phyloP scores from a whole-genome alignment of 1,140 invertebrate species.

The Musca vetustissima region DNA sequence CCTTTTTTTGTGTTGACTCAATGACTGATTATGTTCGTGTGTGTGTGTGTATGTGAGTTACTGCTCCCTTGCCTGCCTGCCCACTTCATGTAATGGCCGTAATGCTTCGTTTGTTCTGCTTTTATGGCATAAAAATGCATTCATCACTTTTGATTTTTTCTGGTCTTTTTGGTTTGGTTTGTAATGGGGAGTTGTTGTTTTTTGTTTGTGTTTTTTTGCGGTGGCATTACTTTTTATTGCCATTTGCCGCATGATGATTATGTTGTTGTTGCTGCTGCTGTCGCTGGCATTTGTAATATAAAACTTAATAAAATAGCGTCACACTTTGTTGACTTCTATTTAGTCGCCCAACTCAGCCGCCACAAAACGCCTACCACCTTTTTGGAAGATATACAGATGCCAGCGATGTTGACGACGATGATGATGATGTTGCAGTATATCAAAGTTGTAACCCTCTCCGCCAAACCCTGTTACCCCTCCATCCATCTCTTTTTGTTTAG shows the following conservation, averaged over 20 bases:
- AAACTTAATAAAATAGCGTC: conserved; percentile 15
- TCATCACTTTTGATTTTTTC: conserved; percentile 15
- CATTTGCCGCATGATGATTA: too few species aligned
- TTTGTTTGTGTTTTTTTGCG: neutral
- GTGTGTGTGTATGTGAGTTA: neutral
- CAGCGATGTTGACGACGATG: too few species aligned
- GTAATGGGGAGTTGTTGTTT: too few species aligned
- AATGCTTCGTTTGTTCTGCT: conserved; percentile 11
- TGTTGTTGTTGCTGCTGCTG: neutral
- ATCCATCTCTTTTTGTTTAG: too few species aligned
- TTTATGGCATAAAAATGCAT: conserved; percentile 15
- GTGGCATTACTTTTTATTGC: conserved; percentile 7
- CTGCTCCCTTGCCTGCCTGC: neutral
- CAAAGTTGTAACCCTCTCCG: too few species aligned
- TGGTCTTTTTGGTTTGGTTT: neutral
- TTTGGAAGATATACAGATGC: too few species aligned
- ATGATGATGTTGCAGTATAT: too few species aligned
- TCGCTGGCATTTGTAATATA: neutral
- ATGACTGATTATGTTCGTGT: neutral
- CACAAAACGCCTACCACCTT: neutral
- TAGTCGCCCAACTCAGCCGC: neutral
- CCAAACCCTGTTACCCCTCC: too few species aligned
- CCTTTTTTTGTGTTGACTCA: neutral
- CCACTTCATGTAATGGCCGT: conserved; percentile 4
- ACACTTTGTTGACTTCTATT: conserved; percentile 23